phyloP scores from a whole-genome alignment of 92 coral and sea anemone species.

The Paragorgia papillata region DNA sequence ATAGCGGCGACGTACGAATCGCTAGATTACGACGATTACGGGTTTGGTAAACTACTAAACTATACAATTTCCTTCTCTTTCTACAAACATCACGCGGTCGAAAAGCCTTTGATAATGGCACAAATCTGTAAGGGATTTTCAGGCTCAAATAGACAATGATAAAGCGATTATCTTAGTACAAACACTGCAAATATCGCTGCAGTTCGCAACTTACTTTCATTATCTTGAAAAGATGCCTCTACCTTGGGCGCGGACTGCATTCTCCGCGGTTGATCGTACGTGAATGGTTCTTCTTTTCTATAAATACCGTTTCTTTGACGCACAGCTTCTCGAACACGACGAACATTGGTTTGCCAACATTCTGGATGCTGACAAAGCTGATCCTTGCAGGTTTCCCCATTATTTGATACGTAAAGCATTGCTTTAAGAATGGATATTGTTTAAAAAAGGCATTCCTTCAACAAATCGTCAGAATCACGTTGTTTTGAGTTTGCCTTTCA shows the following conservation, averaged over 20 bases:
- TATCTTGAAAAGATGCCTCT: background rate
- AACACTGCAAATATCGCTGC: background rate
- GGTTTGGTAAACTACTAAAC: no score
- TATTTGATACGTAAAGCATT: constrained; percentile 37
- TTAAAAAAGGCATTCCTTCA: background rate
- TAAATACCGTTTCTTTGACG: constrained; percentile 75
- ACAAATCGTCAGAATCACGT: background rate
- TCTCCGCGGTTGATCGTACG: background rate
- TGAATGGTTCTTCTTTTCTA: background rate
- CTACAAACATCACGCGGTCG: no score
- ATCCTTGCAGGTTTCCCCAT: constrained; percentile 64
- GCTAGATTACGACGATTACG: no score
- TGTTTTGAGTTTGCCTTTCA: background rate
- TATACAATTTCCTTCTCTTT: no score
- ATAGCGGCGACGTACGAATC: no score
- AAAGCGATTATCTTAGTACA: background rate
- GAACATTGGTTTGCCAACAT: constrained; percentile 88
- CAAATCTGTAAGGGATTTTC: no score
- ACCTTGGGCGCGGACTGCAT: background rate
- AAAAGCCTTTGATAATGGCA: no score
- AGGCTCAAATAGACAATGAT: no score
- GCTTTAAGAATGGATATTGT: background rate
- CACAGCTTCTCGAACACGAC: constrained; percentile 86
- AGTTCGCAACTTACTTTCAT: constrained; percentile 6
- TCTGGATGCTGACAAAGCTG: constrained; percentile 94